phyloP scores from a whole-genome alignment of 2,797 vertebrate genomes.

The Selene dorsalis region DNA sequence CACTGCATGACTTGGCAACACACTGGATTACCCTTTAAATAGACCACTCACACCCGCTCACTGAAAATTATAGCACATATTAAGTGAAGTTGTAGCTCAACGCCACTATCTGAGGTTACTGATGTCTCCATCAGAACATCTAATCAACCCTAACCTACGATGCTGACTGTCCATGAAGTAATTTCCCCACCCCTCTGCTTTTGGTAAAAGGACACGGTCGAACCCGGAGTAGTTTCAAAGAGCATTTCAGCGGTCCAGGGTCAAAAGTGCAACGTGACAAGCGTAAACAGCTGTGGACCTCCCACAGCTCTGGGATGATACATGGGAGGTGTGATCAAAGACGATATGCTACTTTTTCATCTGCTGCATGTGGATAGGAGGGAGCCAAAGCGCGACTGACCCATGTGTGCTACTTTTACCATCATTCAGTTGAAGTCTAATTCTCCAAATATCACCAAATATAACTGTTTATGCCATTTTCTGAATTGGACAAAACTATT shows the following conservation, averaged over 20 bases:
- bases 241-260: slow-evolving; percentile 51
- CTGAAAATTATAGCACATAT: slow-evolving; percentile 64
- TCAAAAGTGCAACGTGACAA: slow-evolving; percentile 80
- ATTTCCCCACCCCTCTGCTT: slow-evolving; percentile 61
- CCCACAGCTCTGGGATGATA: slow-evolving; percentile 48
- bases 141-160: slow-evolving; percentile 57
- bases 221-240: slow-evolving; percentile 49
- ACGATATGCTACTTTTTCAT: slow-evolving; percentile 72
- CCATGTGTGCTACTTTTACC: slow-evolving; percentile 73
- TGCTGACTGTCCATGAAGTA: slow-evolving; percentile 40
- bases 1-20: slow-evolving; percentile 48
- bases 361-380: slow-evolving; percentile 63
- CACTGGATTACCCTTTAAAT: slow-evolving; percentile 61
- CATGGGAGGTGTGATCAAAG: slow-evolving; percentile 50
- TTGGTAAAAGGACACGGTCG: slow-evolving; percentile 51
- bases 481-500: slow-evolving; percentile 54
- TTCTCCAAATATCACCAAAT: slow-evolving; percentile 49
- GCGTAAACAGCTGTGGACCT: slow-evolving; percentile 51
- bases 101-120: slow-evolving; percentile 70
- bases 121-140: slow-evolving; percentile 55
- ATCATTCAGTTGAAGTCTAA: slow-evolving; percentile 49
- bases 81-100: slow-evolving; percentile 72
- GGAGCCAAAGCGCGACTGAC: slow-evolving; percentile 56
- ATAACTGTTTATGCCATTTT: slow-evolving; percentile 35
- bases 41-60: slow-evolving; percentile 68